Evolutionary conservation across 2,113 vertebrate species (phyloP).

Genomic region (Brienomyrus brachyistius): DNA sequence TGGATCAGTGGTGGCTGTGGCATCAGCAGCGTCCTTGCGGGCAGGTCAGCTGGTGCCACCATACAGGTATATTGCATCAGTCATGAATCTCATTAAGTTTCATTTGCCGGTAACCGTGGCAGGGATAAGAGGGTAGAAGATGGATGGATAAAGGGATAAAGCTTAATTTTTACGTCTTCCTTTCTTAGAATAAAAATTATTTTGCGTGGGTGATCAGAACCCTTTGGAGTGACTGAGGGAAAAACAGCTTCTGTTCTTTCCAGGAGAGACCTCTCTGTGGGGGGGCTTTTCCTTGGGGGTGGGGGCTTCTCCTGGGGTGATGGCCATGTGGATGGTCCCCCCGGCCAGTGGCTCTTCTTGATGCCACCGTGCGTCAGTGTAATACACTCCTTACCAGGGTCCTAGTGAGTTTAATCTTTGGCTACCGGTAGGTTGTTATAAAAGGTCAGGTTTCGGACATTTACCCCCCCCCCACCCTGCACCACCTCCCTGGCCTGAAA

Average conservation of each 20-base stretch:
- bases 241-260: neutral
- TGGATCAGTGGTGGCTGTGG: neutral
- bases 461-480: neutral
- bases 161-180: neutral
- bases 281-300: conserved; percentile 38
- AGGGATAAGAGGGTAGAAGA: neutral
- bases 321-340: conserved; percentile 40
- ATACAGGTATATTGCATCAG: neutral
- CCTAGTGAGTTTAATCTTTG: conserved; percentile 47
- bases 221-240: neutral
- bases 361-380: conserved; percentile 46
- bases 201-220: neutral
- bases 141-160: neutral
- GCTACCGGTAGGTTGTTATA: conserved; percentile 41
- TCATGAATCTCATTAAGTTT: neutral
- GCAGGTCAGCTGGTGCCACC: neutral
- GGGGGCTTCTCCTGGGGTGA: conserved; percentile 36
- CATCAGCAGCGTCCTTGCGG: neutral
- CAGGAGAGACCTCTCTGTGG: conserved; percentile 34
- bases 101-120: neutral
- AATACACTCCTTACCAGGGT: conserved; percentile 46
- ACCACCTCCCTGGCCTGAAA: neutral
- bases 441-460: conserved; percentile 49
- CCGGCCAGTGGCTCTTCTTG: neutral
- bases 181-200: neutral